These are phyloP conservation scores for Eptesicus fuscus DNA, from an alignment of 2,113 vertebrate species.

Conservation along the genomic window DNA sequence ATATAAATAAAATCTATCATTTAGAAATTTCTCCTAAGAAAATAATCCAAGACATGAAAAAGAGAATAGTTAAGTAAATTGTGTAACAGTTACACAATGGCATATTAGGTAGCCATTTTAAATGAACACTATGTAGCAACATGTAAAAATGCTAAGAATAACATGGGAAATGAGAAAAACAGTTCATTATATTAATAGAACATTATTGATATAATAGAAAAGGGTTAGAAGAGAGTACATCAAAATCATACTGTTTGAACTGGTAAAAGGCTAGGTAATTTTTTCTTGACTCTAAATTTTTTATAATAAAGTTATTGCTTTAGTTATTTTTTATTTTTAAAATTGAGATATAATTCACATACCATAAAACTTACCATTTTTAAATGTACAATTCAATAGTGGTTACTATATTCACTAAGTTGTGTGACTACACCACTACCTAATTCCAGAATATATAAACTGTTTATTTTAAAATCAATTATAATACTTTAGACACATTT, in stretches of 20 bases:
- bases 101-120: neutral
- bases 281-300: neutral
- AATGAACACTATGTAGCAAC: neutral
- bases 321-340: neutral
- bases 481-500: neutral
- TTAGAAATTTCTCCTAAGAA: neutral
- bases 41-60: neutral
- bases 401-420: neutral
- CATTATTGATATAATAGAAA: neutral
- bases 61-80: neutral
- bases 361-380: neutral
- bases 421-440: neutral
- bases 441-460: neutral
- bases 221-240: neutral
- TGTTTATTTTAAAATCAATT: neutral
- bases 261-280: neutral
- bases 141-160: neutral
- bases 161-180: neutral
- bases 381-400: neutral
- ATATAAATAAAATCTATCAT: neutral
- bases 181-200: neutral
- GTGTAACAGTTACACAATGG: neutral
- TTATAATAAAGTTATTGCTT: neutral
- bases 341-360: neutral
- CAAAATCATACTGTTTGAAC: neutral